Conservation (phyloP, 2,113 vertebrate genomes). For the Sitta europaea region DNA sequence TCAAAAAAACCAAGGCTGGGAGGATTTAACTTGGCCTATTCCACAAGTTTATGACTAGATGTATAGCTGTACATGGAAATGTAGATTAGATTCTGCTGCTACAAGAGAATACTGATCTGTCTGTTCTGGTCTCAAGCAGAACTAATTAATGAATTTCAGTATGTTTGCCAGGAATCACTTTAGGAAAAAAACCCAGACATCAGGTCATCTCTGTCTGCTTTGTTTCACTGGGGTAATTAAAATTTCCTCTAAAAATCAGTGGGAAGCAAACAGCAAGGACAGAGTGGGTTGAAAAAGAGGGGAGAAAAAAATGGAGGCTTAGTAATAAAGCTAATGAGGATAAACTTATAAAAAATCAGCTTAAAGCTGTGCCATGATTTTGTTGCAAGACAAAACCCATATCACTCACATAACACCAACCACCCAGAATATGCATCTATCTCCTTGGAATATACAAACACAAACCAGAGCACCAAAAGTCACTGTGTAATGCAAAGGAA, state of each 20-base stretch:
- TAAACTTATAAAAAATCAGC: constrained; percentile 6
- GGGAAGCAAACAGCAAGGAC: constrained; percentile 43
- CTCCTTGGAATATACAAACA: not conserved
- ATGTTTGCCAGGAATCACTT: constrained; percentile 56
- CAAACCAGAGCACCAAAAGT: not conserved
- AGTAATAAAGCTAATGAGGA: constrained; percentile 30
- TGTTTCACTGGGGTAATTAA: constrained; percentile 56
- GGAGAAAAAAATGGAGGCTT: not conserved
- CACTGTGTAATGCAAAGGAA: not conserved
- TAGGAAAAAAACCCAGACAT: constrained; percentile 53
- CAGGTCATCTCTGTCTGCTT: constrained; percentile 64
- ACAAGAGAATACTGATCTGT: constrained; percentile 30
- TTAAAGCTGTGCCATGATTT: not conserved
- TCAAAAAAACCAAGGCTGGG: not conserved
- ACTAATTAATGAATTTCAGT: constrained; percentile 62
- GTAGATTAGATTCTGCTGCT: constrained; percentile 16
- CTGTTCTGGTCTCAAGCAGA: constrained; percentile 36
- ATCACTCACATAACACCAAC: not conserved
- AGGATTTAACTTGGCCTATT: not conserved
- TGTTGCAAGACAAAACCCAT: not conserved
- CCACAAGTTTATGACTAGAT: not conserved
- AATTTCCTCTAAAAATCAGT: constrained; percentile 50
- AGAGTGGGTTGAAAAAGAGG: constrained; percentile 3
- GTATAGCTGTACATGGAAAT: not conserved
- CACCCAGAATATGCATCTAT: not conserved